phyloP scores from a whole-genome alignment of 1,140 invertebrate species.

The Choristoneura fumiferana region DNA sequence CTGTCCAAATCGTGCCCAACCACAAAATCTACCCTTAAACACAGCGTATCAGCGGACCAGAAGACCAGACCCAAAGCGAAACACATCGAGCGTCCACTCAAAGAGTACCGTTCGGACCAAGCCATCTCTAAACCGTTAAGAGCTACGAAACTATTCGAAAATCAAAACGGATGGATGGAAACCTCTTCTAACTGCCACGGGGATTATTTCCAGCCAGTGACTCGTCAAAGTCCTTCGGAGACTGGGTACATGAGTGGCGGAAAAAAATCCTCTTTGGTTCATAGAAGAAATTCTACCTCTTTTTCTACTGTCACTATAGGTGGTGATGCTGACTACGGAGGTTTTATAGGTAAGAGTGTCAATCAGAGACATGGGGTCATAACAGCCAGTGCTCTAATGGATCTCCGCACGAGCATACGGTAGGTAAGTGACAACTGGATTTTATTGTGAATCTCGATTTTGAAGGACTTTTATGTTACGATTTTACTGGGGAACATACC shows the following conservation, averaged over 20 bases:
- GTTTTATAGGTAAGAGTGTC: slow-evolving; percentile 18
- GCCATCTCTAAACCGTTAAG: slow-evolving; percentile 49
- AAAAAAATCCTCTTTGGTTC: slow-evolving; percentile 47
- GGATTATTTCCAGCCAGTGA: slow-evolving; percentile 49
- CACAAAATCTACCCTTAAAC: slow-evolving; percentile 39
- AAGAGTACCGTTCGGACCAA: slow-evolving; percentile 57
- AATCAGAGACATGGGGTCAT: slow-evolving; percentile 65
- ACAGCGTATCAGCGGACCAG: slow-evolving; percentile 57
- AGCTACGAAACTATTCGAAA: slow-evolving; percentile 49
- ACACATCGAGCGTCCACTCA: slow-evolving; percentile 40
- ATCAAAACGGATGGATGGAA: slow-evolving; percentile 42
- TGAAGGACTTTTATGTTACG: not conserved
- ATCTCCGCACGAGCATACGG: slow-evolving; percentile 69
- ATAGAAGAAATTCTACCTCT: slow-evolving; percentile 62
- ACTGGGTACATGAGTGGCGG: slow-evolving; percentile 36
- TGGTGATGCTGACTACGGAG: slow-evolving; percentile 43
- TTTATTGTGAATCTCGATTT: not conserved
- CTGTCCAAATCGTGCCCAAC: slow-evolving; percentile 25
- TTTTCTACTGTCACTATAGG: slow-evolving; percentile 65
- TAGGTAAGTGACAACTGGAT: slow-evolving; percentile 25
- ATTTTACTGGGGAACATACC: slow-evolving; percentile 17
- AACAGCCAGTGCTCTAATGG: slow-evolving; percentile 71
- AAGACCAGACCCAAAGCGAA: slow-evolving; percentile 46
- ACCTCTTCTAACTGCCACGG: slow-evolving; percentile 43
- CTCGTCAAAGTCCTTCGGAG: slow-evolving; percentile 43